These are phyloP conservation scores for Leucophenga montana DNA, from an alignment of 2,888 invertebrate genomes.

Conservation along the genomic window DNA sequence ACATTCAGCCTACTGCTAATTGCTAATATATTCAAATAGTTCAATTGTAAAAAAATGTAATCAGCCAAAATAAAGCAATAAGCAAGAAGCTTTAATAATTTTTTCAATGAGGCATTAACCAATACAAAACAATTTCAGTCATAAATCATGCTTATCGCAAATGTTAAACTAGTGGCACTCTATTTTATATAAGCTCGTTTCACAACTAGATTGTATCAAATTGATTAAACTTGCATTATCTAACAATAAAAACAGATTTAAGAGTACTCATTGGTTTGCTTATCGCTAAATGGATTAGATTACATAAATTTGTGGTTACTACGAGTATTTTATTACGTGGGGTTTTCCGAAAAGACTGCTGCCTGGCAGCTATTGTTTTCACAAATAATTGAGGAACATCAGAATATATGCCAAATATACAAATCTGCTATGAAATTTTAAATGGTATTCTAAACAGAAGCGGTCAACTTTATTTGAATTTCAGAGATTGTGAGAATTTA, in stretches of 20 bases:
- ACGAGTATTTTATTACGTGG: background rate
- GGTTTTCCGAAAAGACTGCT: too few species aligned
- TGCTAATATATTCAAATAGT: slow-evolving; percentile 34
- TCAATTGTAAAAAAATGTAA: background rate
- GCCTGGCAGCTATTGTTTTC: slow-evolving; percentile 20
- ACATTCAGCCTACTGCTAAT: slow-evolving; percentile 39
- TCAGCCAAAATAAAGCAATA: too few species aligned
- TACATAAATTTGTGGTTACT: background rate
- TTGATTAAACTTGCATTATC: slow-evolving; percentile 1
- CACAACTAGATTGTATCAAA: slow-evolving; percentile 4
- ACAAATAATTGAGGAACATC: slow-evolving; percentile 15
- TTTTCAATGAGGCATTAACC: too few species aligned
- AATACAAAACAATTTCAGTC: too few species aligned
- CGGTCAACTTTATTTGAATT: too few species aligned
- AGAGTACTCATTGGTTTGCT: background rate
- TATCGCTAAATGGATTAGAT: slow-evolving; percentile 2
- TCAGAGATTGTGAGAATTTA: too few species aligned
- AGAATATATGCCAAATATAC: background rate
- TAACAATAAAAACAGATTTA: background rate
- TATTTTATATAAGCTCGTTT: too few species aligned
- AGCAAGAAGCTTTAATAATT: too few species aligned
- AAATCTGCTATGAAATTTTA: too few species aligned
- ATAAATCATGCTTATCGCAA: too few species aligned
- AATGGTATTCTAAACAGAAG: too few species aligned
- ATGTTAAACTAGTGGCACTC: too few species aligned